phyloP scores from a whole-genome alignment of 64 coral and sea anemone species.

The Pachyseris speciosa region DNA sequence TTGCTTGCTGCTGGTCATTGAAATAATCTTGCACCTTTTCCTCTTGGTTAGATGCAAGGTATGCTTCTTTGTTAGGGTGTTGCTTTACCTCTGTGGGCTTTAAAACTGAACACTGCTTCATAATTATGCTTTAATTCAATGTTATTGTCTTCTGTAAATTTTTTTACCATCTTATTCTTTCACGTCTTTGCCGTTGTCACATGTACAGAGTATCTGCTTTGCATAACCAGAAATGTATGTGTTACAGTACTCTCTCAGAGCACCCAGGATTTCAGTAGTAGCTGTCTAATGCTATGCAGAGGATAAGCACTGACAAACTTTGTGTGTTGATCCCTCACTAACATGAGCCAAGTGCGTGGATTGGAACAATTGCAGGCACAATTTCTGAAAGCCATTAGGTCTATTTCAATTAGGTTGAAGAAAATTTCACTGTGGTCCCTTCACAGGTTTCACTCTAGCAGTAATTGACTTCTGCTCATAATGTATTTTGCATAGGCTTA shows the following conservation, averaged over 20 bases:
- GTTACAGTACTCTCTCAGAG: neutral
- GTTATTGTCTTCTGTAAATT: neutral
- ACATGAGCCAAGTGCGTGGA: neutral
- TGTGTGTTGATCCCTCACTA: neutral
- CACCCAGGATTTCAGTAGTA: neutral
- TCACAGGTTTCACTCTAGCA: neutral
- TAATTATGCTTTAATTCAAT: neutral
- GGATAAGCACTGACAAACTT: neutral
- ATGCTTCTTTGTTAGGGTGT: neutral
- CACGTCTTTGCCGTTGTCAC: conserved; percentile 1
- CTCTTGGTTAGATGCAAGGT: neutral
- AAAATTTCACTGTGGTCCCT: neutral
- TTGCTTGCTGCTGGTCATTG: neutral
- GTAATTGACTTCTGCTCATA: neutral
- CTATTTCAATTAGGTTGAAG: neutral
- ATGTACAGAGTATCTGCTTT: neutral
- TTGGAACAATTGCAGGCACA: neutral
- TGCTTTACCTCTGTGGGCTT: conserved; percentile 7
- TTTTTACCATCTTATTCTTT: neutral
- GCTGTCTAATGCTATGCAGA: neutral
- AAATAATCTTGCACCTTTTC: neutral
- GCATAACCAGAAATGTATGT: neutral
- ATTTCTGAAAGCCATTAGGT: conserved; percentile 29
- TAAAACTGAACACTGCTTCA: conserved; percentile 35
- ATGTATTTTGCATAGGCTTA: neutral